Evolutionary conservation across 2,797 vertebrate genomes (phyloP).

Genomic region (Ctenopoma kingsleyae): DNA sequence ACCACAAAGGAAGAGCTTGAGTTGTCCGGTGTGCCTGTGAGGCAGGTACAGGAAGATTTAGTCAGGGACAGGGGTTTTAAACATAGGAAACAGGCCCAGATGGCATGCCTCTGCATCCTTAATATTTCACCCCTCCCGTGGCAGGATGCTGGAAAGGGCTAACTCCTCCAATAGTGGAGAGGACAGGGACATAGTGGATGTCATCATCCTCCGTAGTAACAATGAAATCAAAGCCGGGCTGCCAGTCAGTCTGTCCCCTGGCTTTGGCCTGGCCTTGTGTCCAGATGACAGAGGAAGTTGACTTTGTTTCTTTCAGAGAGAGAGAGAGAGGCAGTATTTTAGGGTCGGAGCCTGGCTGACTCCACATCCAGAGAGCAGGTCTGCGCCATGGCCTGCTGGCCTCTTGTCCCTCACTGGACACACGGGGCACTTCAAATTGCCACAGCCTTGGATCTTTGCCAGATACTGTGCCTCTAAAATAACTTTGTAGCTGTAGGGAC

Average conservation of each 20-base stretch:
- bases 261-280: slow-evolving; percentile 75
- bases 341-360: slow-evolving; percentile 65
- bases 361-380: slow-evolving; percentile 78
- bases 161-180: slow-evolving; percentile 65
- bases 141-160: slow-evolving; percentile 84
- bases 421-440: slow-evolving; percentile 68
- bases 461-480: slow-evolving; percentile 54
- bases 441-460: slow-evolving; percentile 48
- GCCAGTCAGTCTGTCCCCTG: slow-evolving; percentile 77
- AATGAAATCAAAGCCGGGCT: slow-evolving; percentile 82
- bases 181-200: slow-evolving; percentile 69
- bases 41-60: slow-evolving; percentile 85
- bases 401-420: slow-evolving; percentile 70
- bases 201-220: slow-evolving; percentile 76
- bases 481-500: slow-evolving; percentile 22
- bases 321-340: slow-evolving; percentile 32
- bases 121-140: slow-evolving; percentile 69
- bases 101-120: slow-evolving; percentile 81
- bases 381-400: slow-evolving; percentile 84
- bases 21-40: slow-evolving; percentile 78
- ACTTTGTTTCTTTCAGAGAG: slow-evolving; percentile 58
- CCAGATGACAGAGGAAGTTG: slow-evolving; percentile 76
- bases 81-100: slow-evolving; percentile 85
- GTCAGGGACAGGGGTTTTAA: slow-evolving; percentile 76
- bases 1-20: slow-evolving; percentile 74